These are phyloP conservation scores for Philypnodon macrostomus DNA, from an alignment of 2,797 vertebrate genomes.

Conservation along the genomic window DNA sequence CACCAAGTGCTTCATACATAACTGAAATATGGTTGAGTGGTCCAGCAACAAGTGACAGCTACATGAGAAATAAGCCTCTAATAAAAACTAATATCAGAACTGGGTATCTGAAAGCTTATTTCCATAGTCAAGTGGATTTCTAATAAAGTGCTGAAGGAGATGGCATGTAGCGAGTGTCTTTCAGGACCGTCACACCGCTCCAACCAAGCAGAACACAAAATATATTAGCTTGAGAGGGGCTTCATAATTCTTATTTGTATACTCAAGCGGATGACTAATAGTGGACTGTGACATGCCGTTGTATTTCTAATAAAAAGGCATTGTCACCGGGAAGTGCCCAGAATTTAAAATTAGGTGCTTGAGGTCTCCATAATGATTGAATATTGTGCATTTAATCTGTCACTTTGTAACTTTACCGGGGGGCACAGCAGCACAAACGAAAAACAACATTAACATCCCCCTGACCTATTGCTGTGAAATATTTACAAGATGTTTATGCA, in stretches of 20 bases:
- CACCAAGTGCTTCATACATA: constrained; percentile 21
- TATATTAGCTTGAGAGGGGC: constrained; percentile 30
- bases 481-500: constrained; percentile 52
- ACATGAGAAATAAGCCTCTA: neutral
- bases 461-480: constrained; percentile 65
- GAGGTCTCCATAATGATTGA: constrained; percentile 21
- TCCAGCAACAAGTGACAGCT: constrained; percentile 3
- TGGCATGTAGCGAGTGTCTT: constrained; percentile 29
- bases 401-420: constrained; percentile 32
- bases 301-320: constrained; percentile 9
- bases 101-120: constrained; percentile 29
- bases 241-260: constrained; percentile 35
- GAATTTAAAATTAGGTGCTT: constrained; percentile 34
- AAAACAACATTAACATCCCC: constrained; percentile 63
- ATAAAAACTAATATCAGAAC: constrained; percentile 24
- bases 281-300: constrained; percentile 17
- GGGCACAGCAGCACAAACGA: constrained; percentile 30
- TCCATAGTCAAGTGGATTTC: constrained; percentile 40
- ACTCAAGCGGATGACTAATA: constrained; percentile 43
- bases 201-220: constrained; percentile 36
- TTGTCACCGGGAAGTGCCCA: constrained; percentile 21
- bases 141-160: constrained; percentile 32
- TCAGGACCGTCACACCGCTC: constrained; percentile 21
- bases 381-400: constrained; percentile 43
- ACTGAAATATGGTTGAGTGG: constrained; percentile 28